These are phyloP conservation scores for Hemibagrus wyckioides DNA, from an alignment of 2,113 vertebrate genomes.

Conservation along the genomic window DNA sequence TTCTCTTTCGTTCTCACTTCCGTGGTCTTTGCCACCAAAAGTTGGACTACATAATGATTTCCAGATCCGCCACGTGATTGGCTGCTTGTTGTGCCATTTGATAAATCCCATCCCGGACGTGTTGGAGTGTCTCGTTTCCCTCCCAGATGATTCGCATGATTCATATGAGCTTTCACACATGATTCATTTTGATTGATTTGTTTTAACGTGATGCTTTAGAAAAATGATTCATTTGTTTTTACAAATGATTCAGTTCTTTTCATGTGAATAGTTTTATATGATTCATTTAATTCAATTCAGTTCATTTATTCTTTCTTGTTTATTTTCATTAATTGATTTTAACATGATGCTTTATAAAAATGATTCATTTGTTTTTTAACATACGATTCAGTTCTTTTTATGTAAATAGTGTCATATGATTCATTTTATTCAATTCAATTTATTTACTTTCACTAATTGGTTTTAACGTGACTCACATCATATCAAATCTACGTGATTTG, in stretches of 20 bases:
- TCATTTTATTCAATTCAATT: too few species aligned
- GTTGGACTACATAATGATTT: slow-evolving; percentile 41
- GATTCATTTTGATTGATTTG: too few species aligned
- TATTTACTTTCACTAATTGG: neutral
- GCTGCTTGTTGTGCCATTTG: slow-evolving; percentile 1
- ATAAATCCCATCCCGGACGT: slow-evolving; percentile 1
- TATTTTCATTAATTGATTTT: neutral
- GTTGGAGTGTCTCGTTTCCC: neutral
- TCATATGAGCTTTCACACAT: neutral
- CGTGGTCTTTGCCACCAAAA: neutral
- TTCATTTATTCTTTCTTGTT: neutral
- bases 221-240: too few species aligned
- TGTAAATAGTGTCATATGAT: neutral
- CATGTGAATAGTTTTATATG: neutral
- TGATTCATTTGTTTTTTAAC: neutral
- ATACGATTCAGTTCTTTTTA: too few species aligned
- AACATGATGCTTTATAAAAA: neutral
- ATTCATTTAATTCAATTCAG: neutral
- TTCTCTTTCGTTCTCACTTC: neutral
- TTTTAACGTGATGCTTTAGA: too few species aligned
- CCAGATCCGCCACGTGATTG: slow-evolving; percentile 36
- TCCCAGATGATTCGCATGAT: neutral
- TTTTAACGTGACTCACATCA: neutral
- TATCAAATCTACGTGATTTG: too few species aligned
- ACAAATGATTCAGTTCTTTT: neutral